A percentile compares a stretch with the other conserved stretches of the same genome.
phyloP scores from a whole-genome alignment of 37 sponge, comb jelly and placozoan genomes.

The Tethya wilhelma region DNA sequence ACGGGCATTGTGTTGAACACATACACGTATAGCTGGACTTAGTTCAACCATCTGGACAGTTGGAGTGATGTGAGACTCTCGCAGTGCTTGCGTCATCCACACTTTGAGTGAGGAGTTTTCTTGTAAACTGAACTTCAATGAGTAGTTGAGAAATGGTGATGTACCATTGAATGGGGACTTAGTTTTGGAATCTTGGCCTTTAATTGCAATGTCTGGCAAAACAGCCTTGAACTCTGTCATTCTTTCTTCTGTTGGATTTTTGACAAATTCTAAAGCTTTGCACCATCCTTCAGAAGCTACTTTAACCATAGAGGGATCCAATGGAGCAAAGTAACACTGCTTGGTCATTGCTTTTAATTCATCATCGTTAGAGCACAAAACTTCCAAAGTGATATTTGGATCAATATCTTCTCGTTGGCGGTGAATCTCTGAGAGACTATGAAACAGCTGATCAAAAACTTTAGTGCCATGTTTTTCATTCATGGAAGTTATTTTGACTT shows the following conservation, averaged over 20 bases:
- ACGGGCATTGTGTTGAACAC: conserved; percentile 61
- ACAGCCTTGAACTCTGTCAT: conserved; percentile 1
- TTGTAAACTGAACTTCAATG: not conserved
- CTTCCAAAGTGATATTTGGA: not conserved
- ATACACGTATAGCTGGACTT: conserved; percentile 39
- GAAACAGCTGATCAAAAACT: too few relatives aligned
- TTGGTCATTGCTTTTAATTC: too few relatives aligned
- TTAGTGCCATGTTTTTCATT: not conserved
- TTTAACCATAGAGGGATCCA: too few relatives aligned
- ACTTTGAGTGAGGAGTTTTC: conserved; percentile 23
- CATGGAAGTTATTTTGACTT: not conserved
- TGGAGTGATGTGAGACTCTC: conserved; percentile 40
- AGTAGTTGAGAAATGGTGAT: not conserved
- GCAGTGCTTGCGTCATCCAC: conserved; percentile 46
- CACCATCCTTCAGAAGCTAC: conserved; percentile 25
- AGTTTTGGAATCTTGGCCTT: not conserved
- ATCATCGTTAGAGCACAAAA: not conserved
- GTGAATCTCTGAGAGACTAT: too few relatives aligned
- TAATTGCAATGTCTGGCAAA: not conserved
- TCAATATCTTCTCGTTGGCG: not conserved
- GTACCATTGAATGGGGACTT: not conserved
- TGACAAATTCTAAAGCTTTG: conserved; percentile 23
- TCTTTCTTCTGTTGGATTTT: conserved; percentile 22
- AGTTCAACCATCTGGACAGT: conserved; percentile 57
- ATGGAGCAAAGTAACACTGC: too few relatives aligned